Evolutionary conservation across 2,113 vertebrate genomes (phyloP).

Genomic region (Nothobranchius kuhntae): DNA sequence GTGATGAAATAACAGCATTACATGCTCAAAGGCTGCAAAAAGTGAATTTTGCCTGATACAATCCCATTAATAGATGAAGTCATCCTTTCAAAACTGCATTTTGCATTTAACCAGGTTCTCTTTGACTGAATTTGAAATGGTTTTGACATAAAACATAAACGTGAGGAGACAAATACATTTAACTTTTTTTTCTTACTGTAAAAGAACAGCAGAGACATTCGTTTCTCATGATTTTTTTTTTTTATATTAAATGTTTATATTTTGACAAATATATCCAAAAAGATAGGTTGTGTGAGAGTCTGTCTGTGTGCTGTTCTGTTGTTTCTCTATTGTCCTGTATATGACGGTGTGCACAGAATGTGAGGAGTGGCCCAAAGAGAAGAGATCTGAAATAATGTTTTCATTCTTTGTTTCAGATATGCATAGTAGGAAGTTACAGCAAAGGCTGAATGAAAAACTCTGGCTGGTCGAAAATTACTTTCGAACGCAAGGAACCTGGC

Average conservation of each 20-base stretch:
- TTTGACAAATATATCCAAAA: conserved; percentile 47
- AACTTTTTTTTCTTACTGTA: neutral
- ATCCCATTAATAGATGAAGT: too few species aligned
- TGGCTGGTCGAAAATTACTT: conserved; percentile 83
- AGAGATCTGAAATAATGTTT: conserved; percentile 88
- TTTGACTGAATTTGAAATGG: too few species aligned
- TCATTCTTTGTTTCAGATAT: conserved; percentile 86
- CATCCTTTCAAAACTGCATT: too few species aligned
- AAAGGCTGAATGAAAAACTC: conserved; percentile 84
- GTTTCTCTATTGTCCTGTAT: conserved; percentile 48
- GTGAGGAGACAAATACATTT: too few species aligned
- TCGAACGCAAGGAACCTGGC: conserved; percentile 82
- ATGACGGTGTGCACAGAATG: conserved; percentile 59
- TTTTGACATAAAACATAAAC: too few species aligned
- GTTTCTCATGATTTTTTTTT: conserved; percentile 17
- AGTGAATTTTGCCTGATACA: too few species aligned
- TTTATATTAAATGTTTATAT: conserved; percentile 21
- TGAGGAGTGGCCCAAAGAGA: conserved; percentile 82
- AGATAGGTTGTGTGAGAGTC: conserved; percentile 21
- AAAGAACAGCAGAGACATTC: conserved; percentile 7
- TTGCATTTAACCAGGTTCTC: too few species aligned
- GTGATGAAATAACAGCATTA: too few species aligned
- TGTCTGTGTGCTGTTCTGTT: conserved; percentile 51
- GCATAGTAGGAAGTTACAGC: conserved; percentile 85
- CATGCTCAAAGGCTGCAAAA: too few species aligned